phyloP scores from a whole-genome alignment of 2,113 vertebrate genomes.

The Ranitomeya variabilis region DNA sequence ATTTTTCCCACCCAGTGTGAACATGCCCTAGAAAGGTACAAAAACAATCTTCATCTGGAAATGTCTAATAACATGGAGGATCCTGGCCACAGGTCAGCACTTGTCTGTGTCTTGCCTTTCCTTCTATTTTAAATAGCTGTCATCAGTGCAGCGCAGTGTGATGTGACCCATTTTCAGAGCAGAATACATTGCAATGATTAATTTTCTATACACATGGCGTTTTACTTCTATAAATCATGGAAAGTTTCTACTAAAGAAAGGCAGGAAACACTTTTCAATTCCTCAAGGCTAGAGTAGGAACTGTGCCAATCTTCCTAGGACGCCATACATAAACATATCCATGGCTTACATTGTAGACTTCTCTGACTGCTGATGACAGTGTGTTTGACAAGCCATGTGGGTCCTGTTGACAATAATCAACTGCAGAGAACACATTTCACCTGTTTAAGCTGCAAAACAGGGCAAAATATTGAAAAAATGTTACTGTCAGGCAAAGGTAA shows the following conservation, averaged over 20 bases:
- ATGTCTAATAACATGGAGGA: background rate
- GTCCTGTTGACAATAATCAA: background rate
- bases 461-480: background rate
- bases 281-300: background rate
- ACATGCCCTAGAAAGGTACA: too few species aligned
- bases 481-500: background rate
- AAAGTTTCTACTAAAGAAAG: background rate
- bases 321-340: background rate
- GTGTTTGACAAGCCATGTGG: background rate
- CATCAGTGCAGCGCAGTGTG: background rate
- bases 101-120: background rate
- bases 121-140: background rate
- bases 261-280: background rate
- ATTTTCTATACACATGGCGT: background rate
- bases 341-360: background rate
- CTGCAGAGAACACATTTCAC: background rate
- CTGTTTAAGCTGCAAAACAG: background rate
- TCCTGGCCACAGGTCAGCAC: background rate
- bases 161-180: background rate
- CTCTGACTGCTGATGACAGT: background rate
- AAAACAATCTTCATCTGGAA: background rate
- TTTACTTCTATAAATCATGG: constrained; percentile 9
- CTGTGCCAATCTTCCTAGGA: background rate
- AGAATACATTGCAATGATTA: constrained; percentile 16
- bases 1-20: too few species aligned